Base-by-base conservation (phyloP, 2,797 vertebrate species). In the Lutjanus argentimaculatus region DNA sequence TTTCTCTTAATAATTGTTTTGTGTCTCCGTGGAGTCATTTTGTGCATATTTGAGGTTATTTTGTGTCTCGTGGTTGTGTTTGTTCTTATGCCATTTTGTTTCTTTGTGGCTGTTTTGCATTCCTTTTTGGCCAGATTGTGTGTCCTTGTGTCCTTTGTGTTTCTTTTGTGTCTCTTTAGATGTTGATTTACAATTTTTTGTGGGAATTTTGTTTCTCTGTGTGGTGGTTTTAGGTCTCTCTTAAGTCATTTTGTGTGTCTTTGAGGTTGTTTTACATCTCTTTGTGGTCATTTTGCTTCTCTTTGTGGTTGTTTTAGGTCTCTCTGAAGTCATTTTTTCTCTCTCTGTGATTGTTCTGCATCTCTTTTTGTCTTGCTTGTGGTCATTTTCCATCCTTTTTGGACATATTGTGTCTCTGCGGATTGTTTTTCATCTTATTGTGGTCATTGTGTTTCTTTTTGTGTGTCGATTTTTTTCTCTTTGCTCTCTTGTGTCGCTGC, bases 1-100 rank as follows among this genome's bases (percentile, higher is more conserved):
- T 36, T 36, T 56, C 13, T 21, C 19, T 16, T 51, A 22, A 2
- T 8, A 3, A 11, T 13, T 7, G 0, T 46, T 55, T 25, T 22
- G 12, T 42, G 14, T 30, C 42, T 19, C 46, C 40, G 7, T 56
- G 3, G 2, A 19, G 11, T 13, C 19, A 10, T 22, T 56, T 45
- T 25, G 8, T 16, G n/a, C 15, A 1, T 53, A 0, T 71, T 59
- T 15, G 7, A 8, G 1, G 42, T 71, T 0, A 8, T 4, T 51
- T 43, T 58, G 6, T 17, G 0, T 16, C 11, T 36, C 16, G 7
- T 3, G 1, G 5, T 43, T 11, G 2, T 9, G 48, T 48, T 21
- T 2, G 12, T 1, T 14, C 12, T 70, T 68, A 6, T 4, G 4
- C 7, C 0, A 6, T 11, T 67, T 6, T 56, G 3, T 17, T 0